Percentiles rank a stretch among this genome's conserved stretches.
phyloP scores from a whole-genome alignment of 2,888 invertebrate species.

The Lypha dubia region DNA sequence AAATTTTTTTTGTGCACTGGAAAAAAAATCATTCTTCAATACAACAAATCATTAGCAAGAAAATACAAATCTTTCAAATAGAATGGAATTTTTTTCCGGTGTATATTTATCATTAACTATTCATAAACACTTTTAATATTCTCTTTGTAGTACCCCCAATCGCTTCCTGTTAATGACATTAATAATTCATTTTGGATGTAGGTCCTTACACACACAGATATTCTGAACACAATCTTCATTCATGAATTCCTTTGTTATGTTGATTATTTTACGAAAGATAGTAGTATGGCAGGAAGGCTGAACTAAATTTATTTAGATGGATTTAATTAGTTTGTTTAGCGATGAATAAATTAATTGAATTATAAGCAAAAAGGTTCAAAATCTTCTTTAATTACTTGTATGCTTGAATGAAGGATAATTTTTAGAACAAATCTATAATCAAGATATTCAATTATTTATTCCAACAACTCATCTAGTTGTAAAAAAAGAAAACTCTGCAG shows the following conservation, averaged over 20 bases:
- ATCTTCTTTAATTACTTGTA: too few relatives aligned
- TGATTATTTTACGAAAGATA: background rate
- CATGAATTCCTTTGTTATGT: constrained; percentile 28
- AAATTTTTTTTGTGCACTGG: constrained; percentile 24
- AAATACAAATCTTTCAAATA: too few relatives aligned
- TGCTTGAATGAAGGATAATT: too few relatives aligned
- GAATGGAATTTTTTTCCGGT: background rate
- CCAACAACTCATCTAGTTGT: too few relatives aligned
- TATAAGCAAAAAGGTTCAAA: too few relatives aligned
- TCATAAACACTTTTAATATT: constrained; percentile 8
- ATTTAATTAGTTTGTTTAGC: background rate
- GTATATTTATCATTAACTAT: constrained; percentile 1
- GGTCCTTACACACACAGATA: background rate
- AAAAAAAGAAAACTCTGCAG: too few relatives aligned
- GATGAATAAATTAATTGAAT: background rate
- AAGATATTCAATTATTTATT: too few relatives aligned
- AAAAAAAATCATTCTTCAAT: background rate
- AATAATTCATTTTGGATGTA: constrained; percentile 29
- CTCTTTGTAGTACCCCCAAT: constrained; percentile 8
- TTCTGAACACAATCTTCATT: constrained; percentile 27
- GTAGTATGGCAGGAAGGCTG: too few relatives aligned
- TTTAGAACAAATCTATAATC: too few relatives aligned
- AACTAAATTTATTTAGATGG: constrained; percentile 1
- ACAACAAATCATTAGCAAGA: background rate
- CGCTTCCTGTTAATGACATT: constrained; percentile 18